phyloP scores from a whole-genome alignment of 1,140 invertebrate genomes.

The Megathymus violae region DNA sequence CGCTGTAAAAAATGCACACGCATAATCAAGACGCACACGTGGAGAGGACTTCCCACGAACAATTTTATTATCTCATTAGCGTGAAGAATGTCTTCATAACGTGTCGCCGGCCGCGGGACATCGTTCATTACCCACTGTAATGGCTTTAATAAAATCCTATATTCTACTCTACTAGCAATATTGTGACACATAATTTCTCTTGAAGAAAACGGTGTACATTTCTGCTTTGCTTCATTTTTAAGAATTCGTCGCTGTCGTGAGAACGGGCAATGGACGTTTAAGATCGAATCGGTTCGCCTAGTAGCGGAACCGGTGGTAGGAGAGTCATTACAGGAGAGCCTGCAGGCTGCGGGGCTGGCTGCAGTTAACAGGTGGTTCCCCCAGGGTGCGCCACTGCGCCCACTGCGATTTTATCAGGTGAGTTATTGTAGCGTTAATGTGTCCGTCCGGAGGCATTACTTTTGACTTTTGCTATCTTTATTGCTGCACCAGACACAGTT shows the following conservation, averaged over 20 bases:
- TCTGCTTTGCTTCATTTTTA: too few species aligned
- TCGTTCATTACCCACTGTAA: constrained; percentile 74
- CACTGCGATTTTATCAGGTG: constrained; percentile 50
- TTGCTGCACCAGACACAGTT: constrained; percentile 5
- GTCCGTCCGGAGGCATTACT: constrained; percentile 39
- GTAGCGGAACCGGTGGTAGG: constrained; percentile 6
- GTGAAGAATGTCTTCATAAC: constrained; percentile 78
- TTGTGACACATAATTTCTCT: constrained; percentile 9
- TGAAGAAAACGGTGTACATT: constrained; percentile 32
- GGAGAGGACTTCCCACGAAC: constrained; percentile 66
- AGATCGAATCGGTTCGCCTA: neutral
- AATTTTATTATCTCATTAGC: constrained; percentile 79
- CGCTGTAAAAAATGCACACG: constrained; percentile 37
- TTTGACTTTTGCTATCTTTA: constrained; percentile 34
- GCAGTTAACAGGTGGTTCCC: constrained; percentile 53
- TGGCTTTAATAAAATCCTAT: constrained; percentile 73
- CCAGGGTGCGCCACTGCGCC: constrained; percentile 56
- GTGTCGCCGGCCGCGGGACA: constrained; percentile 74
- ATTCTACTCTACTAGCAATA: constrained; percentile 38
- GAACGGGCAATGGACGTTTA: constrained; percentile 35
- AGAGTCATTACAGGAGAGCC: constrained; percentile 53
- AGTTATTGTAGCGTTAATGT: constrained; percentile 43
- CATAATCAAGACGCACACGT: constrained; percentile 50
- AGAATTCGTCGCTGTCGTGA: neutral
- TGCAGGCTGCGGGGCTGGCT: constrained; percentile 45